Evolutionary conservation across 2,797 vertebrate species (phyloP), one percentile per base, ranked within the genome.

Genomic region (Fistularia commersonii): DNA sequence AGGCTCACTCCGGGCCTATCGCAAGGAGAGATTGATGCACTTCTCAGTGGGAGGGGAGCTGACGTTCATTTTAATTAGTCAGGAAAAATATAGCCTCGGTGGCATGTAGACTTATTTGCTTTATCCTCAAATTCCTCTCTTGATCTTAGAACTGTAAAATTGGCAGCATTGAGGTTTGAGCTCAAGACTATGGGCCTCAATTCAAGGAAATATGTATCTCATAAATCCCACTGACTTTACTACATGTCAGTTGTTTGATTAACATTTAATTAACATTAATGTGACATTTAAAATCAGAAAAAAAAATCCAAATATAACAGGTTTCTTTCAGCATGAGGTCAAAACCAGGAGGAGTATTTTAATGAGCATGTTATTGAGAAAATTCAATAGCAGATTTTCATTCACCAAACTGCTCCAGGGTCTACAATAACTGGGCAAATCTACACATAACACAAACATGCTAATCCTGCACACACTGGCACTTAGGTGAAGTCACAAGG

Each of bases 11-110:
- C 61, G 66, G 76, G 82, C 74, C 70, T 57, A 75, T 75, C 45
- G 48, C 59, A 44, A 46, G 76, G 75, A 77, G 84, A 86, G 82
- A 88, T 71, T 86, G 88, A 88, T 90, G 87, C 79, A 86, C 80
- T 87, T 83, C 83, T 84, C 89, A 72, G 78, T 56, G 54, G 80
- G 80, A 83, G 76, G 58, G 78, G 71, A 76, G 77, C 79, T 90
- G 90, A 89, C 88, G 91, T 90, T 91, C 84, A 85, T 87, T 90
- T 87, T 91, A 91, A 92, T 92, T 91, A 90, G 87, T 76, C 59
- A 10, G 54, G 66, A 55, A 5, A 79, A 80, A 80, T 71, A 81
- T 76, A 74, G 74, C 79, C 77, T 85, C 78, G 69, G 61, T 38
- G 47, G 72, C 71, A 59, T 62, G 46, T 54, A 51, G 66, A 57